Evolutionary conservation across 2,113 vertebrate genomes (phyloP).

Genomic region (Aspidoscelis tigris): DNA sequence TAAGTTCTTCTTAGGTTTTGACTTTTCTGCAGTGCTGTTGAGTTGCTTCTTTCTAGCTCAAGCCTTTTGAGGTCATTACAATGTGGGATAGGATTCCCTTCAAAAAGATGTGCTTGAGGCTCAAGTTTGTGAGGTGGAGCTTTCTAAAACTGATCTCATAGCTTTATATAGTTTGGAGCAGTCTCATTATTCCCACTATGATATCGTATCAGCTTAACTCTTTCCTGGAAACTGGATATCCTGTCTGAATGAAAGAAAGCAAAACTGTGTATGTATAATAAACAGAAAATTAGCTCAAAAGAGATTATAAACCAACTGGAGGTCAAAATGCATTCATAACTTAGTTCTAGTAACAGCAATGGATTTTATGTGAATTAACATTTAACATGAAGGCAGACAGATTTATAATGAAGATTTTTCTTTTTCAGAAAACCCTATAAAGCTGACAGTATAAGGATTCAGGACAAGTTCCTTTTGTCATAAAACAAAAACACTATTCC

Average conservation of each 20-base stretch:
- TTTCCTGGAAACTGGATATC: constrained; percentile 62
- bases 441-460: not conserved
- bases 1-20: constrained; percentile 27
- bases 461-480: not conserved
- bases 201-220: constrained; percentile 56
- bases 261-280: not conserved
- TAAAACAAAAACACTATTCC: not conserved
- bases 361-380: constrained; percentile 21
- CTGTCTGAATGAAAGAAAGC: not conserved
- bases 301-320: not conserved
- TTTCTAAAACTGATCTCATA: constrained; percentile 46
- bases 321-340: not conserved
- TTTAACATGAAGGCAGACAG: fast-evolving
- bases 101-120: constrained; percentile 61
- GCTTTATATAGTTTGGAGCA: constrained; percentile 59
- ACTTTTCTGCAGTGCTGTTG: constrained; percentile 51
- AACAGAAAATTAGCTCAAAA: not conserved
- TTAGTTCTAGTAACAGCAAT: not conserved
- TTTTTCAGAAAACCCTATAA: constrained; percentile 10
- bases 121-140: constrained; percentile 65
- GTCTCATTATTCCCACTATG: constrained; percentile 51
- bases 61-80: constrained; percentile 59
- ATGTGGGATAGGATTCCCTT: constrained; percentile 61
- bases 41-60: constrained; percentile 51
- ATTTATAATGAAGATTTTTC: constrained; percentile 12